Conservation (phyloP, 2,797 vertebrate species). For the Hydrolagus colliei region DNA sequence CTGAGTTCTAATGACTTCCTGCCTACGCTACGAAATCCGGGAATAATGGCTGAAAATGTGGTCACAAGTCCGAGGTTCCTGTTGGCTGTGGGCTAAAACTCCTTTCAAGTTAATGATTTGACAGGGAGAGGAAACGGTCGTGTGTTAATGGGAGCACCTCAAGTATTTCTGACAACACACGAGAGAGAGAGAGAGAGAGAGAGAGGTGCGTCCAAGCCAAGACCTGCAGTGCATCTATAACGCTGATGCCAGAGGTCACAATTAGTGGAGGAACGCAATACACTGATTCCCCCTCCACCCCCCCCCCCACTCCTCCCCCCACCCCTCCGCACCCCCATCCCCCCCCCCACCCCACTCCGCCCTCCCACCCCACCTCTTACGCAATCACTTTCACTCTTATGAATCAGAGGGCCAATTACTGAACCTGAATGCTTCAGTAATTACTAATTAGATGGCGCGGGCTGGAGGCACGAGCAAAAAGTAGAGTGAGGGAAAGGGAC, state of each 20-base stretch:
- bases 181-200: background rate
- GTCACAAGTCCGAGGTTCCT: slow-evolving; percentile 24
- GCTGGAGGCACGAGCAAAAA: background rate
- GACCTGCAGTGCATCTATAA: background rate
- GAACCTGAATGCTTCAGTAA: background rate
- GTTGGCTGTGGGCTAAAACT: slow-evolving; percentile 18
- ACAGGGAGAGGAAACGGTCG: slow-evolving; percentile 23
- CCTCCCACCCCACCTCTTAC: background rate
- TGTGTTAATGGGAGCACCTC: slow-evolving; percentile 25
- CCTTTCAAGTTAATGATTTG: slow-evolving; percentile 32
- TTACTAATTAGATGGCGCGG: background rate
- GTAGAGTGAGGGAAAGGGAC: background rate
- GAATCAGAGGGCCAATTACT: background rate
- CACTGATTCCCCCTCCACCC: background rate
- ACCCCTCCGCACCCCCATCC: no score
- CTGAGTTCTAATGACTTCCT: slow-evolving; percentile 25
- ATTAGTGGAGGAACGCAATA: slow-evolving; percentile 23
- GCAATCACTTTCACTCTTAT: background rate
- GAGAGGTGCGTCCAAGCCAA: background rate
- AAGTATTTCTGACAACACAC: background rate
- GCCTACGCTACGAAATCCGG: slow-evolving; percentile 10
- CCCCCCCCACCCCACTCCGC: no score
- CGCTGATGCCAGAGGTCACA: background rate
- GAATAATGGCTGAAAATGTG: slow-evolving; percentile 28
- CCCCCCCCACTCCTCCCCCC: no score